Base-by-base conservation (phyloP, 2,888 invertebrate genomes). In the Danaus chrysippus region DNA sequence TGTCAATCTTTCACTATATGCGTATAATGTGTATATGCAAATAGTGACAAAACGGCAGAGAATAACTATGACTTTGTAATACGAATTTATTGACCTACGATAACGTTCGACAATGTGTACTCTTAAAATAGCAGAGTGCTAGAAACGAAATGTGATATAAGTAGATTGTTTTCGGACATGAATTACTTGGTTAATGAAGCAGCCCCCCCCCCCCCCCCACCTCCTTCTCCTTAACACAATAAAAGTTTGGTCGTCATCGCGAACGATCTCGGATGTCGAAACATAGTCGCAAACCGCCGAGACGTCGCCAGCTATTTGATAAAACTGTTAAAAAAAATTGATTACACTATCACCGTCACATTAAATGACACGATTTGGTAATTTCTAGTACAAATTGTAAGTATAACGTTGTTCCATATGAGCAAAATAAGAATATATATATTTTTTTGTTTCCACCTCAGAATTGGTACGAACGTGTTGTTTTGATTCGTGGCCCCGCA, bases 301-400 rank as follows among this genome's bases (percentile, higher is more conserved):
- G 49, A 49, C 49, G 17, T 49, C 49, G 49, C 49, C 49, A 49
- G 17, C 49, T 5, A 49, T 49, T 49, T 10, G 49, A 49, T 15
- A 49, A 17, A 17, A 10, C 49, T 49, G 8, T 34, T 34, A 34
- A 3, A 34, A 34, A 17, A 49, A 49, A 49, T 13, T 49, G 15
- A 49, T 15, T 49, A 49, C 15, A 15, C 15, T 44, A 12, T 15
- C 49, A 49, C 17, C 23, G 23, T 23, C 23, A 23, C 23, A 23
- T 23, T 23, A 1, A 23, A 23, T 23, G 23, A 23, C 23, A 23
- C 5, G 5, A 23, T 23, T 23, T 23, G 5, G 1, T 23, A 23
- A 23, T 23, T 23, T 23, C 23, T 23, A 23, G 23, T 34, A 34
- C 23, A 1, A 34, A 34, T 34, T 34, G 3, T 34, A 34, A 34